Base-by-base conservation (phyloP, 2,888 invertebrate species). In the Cyclophora punctaria region DNA sequence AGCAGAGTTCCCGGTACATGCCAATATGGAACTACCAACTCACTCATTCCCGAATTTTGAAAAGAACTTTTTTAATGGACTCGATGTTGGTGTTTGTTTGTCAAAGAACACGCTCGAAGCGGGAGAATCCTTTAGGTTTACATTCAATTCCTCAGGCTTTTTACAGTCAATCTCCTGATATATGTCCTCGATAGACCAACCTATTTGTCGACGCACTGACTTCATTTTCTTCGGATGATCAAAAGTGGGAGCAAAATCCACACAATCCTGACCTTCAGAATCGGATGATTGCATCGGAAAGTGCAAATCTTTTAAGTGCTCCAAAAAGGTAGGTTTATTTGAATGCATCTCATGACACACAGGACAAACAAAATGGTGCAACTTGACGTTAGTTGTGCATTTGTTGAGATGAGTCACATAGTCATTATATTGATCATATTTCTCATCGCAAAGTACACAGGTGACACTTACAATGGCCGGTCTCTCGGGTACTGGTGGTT, bases 101-200 rank as follows among this genome's bases (percentile, higher is more conserved):
- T 79, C 78, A 73, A 85, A 80, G 65, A 85, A 80, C 53, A 86
- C 84, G 69, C 87, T 88, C 35, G 86, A 75, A 42, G 77, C 75
- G 41, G 83, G 78, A 41, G 83, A 80, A 53, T 71, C 70, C 60
- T 83, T 20, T 20, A 20, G 37, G 37, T 5, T 80, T 7, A 20
- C 20, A 20, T 20, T 20, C 20, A 20, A 20, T 1, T 79, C 78
- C 59, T 85, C 83, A 59, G 78, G 64, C 58, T 74, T 80, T 68
- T 78, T 83, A 67, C 83, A 86, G 56, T 85, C 86, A 70, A 88
- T 87, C 65, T 88, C 87, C 69, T 88, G 87, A 62, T 88, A 88
- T 60, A 88, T 88, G 64, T 88, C 87, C 64, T 87, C 87, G 67
- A 83, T 68, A 53, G 87, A 88, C 87, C 87, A 88, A 75, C 86